Base-by-base conservation (phyloP, 2,113 vertebrate genomes). In the Agapornis roseicollis region DNA sequence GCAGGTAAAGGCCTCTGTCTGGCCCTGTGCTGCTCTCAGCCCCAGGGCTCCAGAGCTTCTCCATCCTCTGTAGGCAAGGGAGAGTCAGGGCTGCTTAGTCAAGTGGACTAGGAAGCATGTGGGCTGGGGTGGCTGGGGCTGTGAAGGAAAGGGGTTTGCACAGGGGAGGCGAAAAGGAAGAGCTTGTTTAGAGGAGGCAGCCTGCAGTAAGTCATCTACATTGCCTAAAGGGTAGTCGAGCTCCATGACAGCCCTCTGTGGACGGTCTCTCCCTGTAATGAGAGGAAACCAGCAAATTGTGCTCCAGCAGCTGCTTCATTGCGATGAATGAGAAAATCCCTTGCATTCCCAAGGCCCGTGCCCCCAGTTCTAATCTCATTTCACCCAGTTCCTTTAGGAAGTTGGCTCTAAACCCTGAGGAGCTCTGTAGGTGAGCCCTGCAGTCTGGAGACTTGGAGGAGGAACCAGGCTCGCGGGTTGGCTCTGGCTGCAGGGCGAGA, bases 1-100 rank as follows among this genome's bases (percentile, higher is more conserved):
- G 98, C 99, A 99, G 99, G 99, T 99, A 97, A 89, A 71, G 44
- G 64, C 93, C 84, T 87, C 69, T 80, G 89, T 42, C 64, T 85
- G 91, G 93, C 89, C 96, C 95, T 70, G 92, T 65, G 93, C 96
- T 96, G 95, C 80, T 77, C 91, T 85, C 77, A 56, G 65, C 87
- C 82, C 63, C 71, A 7, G 8, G 66, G 78, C 77, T 93, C 71
- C 92, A 89, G 88, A 84, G 90, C 77, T 90, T 85, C 44, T 89
- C 37, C 56, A 8, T 74, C 17, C 56, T 33, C 71, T 22, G 16
- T 47, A 88, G 71, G 46, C 69, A 71, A 81, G 84, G 80, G 81
- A 79, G 86, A 27, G 10, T 55, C 72, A 73, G 13, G 4, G 80
- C 77, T 31, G 35, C 79, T 60, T 56, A 8, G 18, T 20, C 19